phyloP scores from a whole-genome alignment of 2,888 invertebrate species.

The Agriopis marginaria region DNA sequence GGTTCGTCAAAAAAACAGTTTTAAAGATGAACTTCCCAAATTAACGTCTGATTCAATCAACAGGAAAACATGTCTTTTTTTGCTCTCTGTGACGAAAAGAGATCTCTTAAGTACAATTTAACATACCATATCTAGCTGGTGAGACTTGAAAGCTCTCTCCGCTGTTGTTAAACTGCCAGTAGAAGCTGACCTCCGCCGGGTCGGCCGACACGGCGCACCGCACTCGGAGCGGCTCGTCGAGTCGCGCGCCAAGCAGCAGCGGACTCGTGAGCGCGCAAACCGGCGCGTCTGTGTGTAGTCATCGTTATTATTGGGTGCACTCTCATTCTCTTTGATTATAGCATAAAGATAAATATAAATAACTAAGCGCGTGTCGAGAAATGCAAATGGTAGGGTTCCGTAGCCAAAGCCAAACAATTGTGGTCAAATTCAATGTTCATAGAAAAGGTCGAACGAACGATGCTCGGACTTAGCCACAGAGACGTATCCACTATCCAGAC shows the following conservation, averaged over 20 bases:
- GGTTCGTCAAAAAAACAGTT: too few relatives aligned
- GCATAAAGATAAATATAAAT: too few relatives aligned
- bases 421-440: too few relatives aligned
- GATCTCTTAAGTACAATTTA: background rate
- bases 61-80: too few relatives aligned
- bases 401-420: too few relatives aligned
- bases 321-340: too few relatives aligned
- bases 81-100: too few relatives aligned
- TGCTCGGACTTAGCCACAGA: too few relatives aligned
- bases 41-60: background rate
- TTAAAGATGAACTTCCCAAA: background rate
- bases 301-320: background rate
- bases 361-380: too few relatives aligned
- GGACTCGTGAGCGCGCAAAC: constrained; percentile 91
- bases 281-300: constrained; percentile 89
- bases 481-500: too few relatives aligned
- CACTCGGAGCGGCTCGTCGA: constrained; percentile 93
- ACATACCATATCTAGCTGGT: constrained; percentile 85
- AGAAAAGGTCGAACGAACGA: too few relatives aligned
- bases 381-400: too few relatives aligned
- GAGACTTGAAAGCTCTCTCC: constrained; percentile 94
- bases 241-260: constrained; percentile 91
- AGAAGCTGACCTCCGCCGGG: constrained; percentile 93
- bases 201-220: constrained; percentile 95
- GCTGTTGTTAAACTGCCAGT: constrained; percentile 96